A percentile compares a stretch with the other conserved stretches of the same genome.
Conservation (phyloP, 2,888 invertebrate genomes). For the Beris chalybata region DNA sequence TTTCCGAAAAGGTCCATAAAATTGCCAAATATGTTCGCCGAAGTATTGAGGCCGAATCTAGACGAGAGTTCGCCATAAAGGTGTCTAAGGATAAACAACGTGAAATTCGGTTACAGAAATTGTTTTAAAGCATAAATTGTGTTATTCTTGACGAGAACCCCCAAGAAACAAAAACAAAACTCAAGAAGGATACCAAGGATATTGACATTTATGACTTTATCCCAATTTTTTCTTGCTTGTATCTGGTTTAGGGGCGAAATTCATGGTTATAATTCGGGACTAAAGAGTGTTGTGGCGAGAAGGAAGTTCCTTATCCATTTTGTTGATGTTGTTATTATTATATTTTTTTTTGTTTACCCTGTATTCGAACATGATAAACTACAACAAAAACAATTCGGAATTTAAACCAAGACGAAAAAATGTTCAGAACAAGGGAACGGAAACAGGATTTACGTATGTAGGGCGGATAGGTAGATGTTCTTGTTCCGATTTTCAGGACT, state of each 20-base stretch:
- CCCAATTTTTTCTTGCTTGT: conserved; percentile 22
- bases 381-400: conserved; percentile 12
- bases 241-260: conserved; percentile 22
- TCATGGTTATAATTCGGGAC: conserved; percentile 20
- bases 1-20: too few relatives aligned
- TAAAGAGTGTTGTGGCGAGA: conserved; percentile 13
- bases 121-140: conserved; percentile 38
- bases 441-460: background rate
- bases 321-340: too few relatives aligned
- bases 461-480: conserved; percentile 9
- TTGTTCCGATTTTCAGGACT: conserved; percentile 18
- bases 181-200: conserved; percentile 19
- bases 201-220: conserved; percentile 32
- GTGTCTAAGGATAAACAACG: conserved; percentile 28
- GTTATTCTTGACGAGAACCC: conserved; percentile 21
- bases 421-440: background rate
- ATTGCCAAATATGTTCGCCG: too few relatives aligned
- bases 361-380: conserved; percentile 13
- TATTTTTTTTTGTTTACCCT: conserved; percentile 9
- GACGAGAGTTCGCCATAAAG: conserved; percentile 1
- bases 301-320: conserved; percentile 5
- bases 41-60: too few relatives aligned
- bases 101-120: conserved; percentile 34
- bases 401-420: background rate
- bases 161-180: conserved; percentile 7